These are phyloP conservation scores for Monopis laevigella DNA, from an alignment of 2,888 invertebrate species.

Conservation along the genomic window DNA sequence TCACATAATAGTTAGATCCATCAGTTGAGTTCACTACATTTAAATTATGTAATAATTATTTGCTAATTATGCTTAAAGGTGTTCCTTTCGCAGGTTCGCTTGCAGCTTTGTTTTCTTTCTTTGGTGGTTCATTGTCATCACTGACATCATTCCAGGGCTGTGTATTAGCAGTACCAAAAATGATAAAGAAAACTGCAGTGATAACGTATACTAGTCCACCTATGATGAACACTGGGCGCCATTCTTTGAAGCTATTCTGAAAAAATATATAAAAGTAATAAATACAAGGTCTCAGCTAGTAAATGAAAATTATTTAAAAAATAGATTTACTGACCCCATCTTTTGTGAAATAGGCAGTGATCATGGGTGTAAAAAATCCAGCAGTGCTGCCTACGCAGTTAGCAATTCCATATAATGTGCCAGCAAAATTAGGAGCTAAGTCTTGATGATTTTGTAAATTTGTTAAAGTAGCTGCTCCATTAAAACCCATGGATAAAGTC, in stretches of 20 bases:
- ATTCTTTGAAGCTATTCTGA: constrained; percentile 76
- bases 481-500: constrained; percentile 73
- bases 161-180: constrained; percentile 75
- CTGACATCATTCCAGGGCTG: constrained; percentile 73
- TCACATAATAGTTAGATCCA: no score
- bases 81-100: constrained; percentile 20
- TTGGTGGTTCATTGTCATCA: constrained; percentile 13
- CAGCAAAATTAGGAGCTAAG: constrained; percentile 81
- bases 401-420: constrained; percentile 80
- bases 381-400: constrained; percentile 77
- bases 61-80: constrained; percentile 1
- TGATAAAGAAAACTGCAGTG: constrained; percentile 73
- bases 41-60: constrained; percentile 2
- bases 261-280: constrained; percentile 21
- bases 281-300: neutral
- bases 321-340: constrained; percentile 45
- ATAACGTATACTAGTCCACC: constrained; percentile 76
- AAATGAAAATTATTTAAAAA: neutral
- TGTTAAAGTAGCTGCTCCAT: constrained; percentile 70
- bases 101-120: constrained; percentile 22
- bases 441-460: constrained; percentile 76
- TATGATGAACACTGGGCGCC: constrained; percentile 78
- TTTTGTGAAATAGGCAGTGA: constrained; percentile 73
- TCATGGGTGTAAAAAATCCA: constrained; percentile 77
- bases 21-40: no score